Evolutionary conservation across 2,797 vertebrate species (phyloP), one percentile per base, ranked within the genome.

Genomic region (Ataeniobius toweri): DNA sequence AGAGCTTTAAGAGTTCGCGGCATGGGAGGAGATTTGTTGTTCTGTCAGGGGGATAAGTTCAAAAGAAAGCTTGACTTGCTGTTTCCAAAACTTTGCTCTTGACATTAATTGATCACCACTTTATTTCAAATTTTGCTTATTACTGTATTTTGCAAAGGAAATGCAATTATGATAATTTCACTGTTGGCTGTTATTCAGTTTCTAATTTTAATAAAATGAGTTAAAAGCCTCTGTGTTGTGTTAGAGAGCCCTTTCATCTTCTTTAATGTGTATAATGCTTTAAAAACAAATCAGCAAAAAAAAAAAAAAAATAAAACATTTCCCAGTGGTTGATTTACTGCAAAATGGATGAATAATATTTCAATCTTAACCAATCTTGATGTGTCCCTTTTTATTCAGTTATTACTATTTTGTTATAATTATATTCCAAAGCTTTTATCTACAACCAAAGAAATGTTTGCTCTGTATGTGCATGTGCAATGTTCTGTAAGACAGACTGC

Each of bases 31-130:
- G 87, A 83, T 58, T 12, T 73, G 73, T 63, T 20, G 1, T 84
- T 88, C 89, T 81, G 79, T 89, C 78, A n/a, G 31, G 68, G 71
- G 65, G 65, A 39, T 76, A 48, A 48, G 53, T 77, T 58, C 72
- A 39, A 78, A 80, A 75, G 14, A 83, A 81, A 55, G 48, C 28
- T 53, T 6, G 26, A 70, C 39, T 80, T 41, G 18, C 76, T 83
- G 14, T 46, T 69, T 69, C 46, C 74, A 44, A 78, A 81, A 80
- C 65, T 59, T 85, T 77, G 31, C 56, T 77, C 71, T 75, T 85
- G 67, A 71, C n/a, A 39, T 55, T 80, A 77, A 78, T 65, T 58
- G 69, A 79, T 83, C 53, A 73, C 59, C 1, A 59, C 12, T 71
- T 78, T 76, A 31, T 48, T 28, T 76, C 9, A 7, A n/a, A 24